phyloP scores from a whole-genome alignment of 2,888 invertebrate species.

The Lepidocyrtinus sp. region DNA sequence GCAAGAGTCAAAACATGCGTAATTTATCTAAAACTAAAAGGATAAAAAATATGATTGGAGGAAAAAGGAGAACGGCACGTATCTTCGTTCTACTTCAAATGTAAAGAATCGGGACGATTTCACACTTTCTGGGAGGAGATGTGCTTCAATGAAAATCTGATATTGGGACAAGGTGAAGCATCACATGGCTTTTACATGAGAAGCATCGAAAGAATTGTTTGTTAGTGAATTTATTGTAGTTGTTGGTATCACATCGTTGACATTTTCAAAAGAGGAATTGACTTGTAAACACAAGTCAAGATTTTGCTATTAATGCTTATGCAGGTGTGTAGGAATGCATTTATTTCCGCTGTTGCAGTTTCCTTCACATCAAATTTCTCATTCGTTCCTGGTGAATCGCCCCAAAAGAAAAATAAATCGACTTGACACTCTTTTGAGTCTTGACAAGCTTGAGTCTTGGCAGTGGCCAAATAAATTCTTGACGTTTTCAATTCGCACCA shows the following conservation, averaged over 20 bases:
- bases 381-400: conserved; percentile 12
- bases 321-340: not conserved
- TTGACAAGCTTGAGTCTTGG: not conserved
- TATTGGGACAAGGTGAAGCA: conserved; percentile 36
- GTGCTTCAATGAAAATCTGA: not conserved
- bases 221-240: not conserved
- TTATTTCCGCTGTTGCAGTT: not conserved
- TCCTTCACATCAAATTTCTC: not conserved
- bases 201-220: not conserved
- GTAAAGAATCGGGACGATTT: conserved; percentile 53
- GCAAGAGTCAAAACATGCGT: too few relatives aligned
- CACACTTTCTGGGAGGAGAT: conserved; percentile 37
- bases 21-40: too few relatives aligned
- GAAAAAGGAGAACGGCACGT: too few relatives aligned
- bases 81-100: too few relatives aligned
- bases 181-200: not conserved
- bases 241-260: too few relatives aligned
- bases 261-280: not conserved
- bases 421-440: too few relatives aligned
- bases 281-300: too few relatives aligned
- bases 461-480: too few relatives aligned
- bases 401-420: too few relatives aligned
- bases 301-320: not conserved
- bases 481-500: too few relatives aligned
- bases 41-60: too few relatives aligned